These are phyloP conservation scores for Leptogaster cylindrica DNA, from an alignment of 2,888 invertebrate species.

Conservation along the genomic window DNA sequence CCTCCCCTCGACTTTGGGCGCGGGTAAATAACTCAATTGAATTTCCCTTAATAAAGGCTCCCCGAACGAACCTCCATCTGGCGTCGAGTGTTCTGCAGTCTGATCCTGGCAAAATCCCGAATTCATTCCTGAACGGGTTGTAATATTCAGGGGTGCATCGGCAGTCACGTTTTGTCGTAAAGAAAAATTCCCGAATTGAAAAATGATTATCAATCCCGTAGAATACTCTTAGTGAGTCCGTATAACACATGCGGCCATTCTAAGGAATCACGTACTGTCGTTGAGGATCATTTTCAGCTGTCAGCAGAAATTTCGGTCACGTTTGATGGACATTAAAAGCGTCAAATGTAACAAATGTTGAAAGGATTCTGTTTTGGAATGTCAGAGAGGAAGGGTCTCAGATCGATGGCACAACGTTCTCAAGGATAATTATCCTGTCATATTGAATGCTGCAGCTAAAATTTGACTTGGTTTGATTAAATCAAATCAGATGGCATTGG, in stretches of 20 bases:
- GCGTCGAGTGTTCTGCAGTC: background rate
- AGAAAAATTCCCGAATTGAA: constrained; percentile 33
- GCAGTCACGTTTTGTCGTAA: constrained; percentile 27
- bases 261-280: constrained; percentile 37
- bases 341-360: constrained; percentile 37
- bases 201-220: constrained; percentile 39
- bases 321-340: constrained; percentile 42
- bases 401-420: too few relatives aligned
- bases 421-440: too few relatives aligned
- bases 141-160: constrained; percentile 2
- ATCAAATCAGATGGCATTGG: background rate
- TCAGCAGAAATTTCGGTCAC: constrained; percentile 41
- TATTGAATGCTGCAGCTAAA: too few relatives aligned
- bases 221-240: constrained; percentile 32
- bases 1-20: too few relatives aligned
- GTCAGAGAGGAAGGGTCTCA: background rate
- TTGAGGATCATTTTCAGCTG: constrained; percentile 39
- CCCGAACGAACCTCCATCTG: background rate
- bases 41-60: constrained; percentile 21
- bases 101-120: background rate
- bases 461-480: too few relatives aligned
- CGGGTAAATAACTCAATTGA: constrained; percentile 22
- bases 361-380: background rate
- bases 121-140: background rate
- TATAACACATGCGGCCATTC: constrained; percentile 27